phyloP scores from a whole-genome alignment of 2,888 invertebrate genomes.

The Seira sanloemensis region DNA sequence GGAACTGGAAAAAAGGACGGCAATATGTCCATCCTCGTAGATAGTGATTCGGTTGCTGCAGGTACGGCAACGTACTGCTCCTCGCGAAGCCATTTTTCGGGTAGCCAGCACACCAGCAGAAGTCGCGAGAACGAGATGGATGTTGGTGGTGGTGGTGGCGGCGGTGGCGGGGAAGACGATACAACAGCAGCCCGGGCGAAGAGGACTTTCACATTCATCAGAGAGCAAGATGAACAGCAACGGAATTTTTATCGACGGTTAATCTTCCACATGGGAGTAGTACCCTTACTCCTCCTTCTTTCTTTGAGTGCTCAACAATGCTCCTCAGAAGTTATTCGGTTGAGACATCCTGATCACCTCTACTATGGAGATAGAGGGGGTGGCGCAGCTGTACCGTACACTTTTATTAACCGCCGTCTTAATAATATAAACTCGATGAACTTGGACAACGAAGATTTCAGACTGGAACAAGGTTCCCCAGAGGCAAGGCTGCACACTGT shows the following conservation, averaged over 20 bases:
- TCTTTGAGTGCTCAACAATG: slow-evolving; percentile 56
- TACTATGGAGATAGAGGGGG: slow-evolving; percentile 52
- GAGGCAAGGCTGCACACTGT: slow-evolving; percentile 2
- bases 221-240: not conserved
- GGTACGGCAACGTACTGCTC: slow-evolving; percentile 45
- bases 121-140: slow-evolving; percentile 16
- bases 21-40: not conserved
- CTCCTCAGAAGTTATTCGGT: slow-evolving; percentile 52
- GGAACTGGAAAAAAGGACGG: not conserved
- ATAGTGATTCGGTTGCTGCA: slow-evolving; percentile 37
- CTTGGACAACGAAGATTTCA: slow-evolving; percentile 16
- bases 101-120: not conserved
- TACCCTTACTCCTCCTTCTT: slow-evolving; percentile 40
- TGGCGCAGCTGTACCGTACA: slow-evolving; percentile 1
- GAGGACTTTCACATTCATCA: slow-evolving; percentile 6
- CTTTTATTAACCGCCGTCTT: slow-evolving; percentile 15
- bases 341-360: slow-evolving; percentile 59
- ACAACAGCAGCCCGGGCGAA: not conserved
- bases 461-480: slow-evolving; percentile 5
- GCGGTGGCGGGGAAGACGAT: not conserved
- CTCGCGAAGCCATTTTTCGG: not conserved
- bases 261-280: slow-evolving; percentile 31
- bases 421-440: slow-evolving; percentile 28
- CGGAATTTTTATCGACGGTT: slow-evolving; percentile 14
- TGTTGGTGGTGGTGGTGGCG: slow-evolving; percentile 15